Conservation (phyloP, 2,888 invertebrate genomes). For the Microctonus hyperodae region DNA sequence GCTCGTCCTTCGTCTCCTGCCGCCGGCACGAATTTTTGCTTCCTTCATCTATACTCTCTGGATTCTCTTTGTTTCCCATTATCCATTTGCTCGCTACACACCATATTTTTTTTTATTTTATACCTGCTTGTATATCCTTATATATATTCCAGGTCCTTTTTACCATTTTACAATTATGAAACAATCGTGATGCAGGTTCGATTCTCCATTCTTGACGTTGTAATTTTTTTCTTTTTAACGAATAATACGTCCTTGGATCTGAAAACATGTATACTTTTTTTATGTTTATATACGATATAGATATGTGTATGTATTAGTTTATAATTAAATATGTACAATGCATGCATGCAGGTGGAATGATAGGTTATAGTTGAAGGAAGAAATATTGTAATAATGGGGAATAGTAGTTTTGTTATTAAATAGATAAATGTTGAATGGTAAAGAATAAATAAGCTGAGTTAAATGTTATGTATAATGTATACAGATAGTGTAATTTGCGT, state of each 20-base stretch:
- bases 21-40: constrained; percentile 25
- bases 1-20: constrained; percentile 28
- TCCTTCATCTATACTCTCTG: not conserved
- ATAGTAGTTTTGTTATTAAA: not conserved
- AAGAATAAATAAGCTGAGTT: not conserved
- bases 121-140: not conserved
- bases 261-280: not conserved
- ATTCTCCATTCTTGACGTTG: constrained; percentile 2
- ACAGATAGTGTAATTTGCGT: not conserved
- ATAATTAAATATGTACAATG: not conserved
- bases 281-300: not conserved
- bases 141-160: not conserved
- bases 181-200: constrained; percentile 21
- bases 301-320: not conserved
- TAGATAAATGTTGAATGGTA: not conserved
- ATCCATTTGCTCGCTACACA: constrained; percentile 20
- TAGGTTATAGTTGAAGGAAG: not conserved
- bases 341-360: not conserved
- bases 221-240: not conserved
- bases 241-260: constrained; percentile 1
- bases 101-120: not conserved
- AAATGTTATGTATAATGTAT: not conserved
- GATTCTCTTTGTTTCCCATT: not conserved
- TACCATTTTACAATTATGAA: constrained; percentile 19
- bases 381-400: not conserved